Conservation (phyloP, 1,140 invertebrate genomes). For the Trichoplusia ni region DNA sequence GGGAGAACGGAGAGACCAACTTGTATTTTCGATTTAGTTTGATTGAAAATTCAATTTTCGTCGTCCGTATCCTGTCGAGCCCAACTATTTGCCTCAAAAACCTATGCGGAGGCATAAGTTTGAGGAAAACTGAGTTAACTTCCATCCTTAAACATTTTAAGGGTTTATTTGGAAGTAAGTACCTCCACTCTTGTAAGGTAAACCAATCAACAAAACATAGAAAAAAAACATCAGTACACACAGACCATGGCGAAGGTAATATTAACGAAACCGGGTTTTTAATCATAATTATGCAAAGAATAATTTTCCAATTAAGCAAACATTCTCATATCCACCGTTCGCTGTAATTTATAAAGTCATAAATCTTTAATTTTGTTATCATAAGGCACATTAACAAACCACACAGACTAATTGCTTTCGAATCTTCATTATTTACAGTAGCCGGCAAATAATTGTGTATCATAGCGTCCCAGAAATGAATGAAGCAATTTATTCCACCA, state of each 20-base stretch:
- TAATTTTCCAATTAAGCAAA: not conserved
- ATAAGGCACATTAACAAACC: conserved; percentile 8
- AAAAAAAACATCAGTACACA: too few relatives aligned
- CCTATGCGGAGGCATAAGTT: not conserved
- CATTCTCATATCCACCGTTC: not conserved
- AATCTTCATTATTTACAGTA: conserved; percentile 17
- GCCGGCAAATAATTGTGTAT: conserved; percentile 4
- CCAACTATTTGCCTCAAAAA: not conserved
- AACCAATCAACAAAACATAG: too few relatives aligned
- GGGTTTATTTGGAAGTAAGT: too few relatives aligned
- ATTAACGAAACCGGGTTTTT: not conserved
- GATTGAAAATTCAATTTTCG: not conserved
- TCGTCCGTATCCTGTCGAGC: not conserved
- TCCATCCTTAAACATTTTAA: too few relatives aligned
- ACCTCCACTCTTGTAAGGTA: too few relatives aligned
- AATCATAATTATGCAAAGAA: not conserved
- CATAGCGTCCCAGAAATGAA: conserved; percentile 3
- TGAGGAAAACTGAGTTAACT: not conserved
- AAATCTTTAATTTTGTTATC: not conserved
- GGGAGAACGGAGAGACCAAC: not conserved
- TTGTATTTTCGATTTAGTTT: not conserved
- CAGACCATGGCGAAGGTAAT: too few relatives aligned
- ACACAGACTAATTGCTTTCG: conserved; percentile 6
- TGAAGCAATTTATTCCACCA: conserved; percentile 8
- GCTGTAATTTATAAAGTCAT: too few relatives aligned